Percentiles rank a stretch among this genome's conserved stretches.
phyloP scores from a whole-genome alignment of 2,888 invertebrate species.

The Polydrusus pterygomalis region DNA sequence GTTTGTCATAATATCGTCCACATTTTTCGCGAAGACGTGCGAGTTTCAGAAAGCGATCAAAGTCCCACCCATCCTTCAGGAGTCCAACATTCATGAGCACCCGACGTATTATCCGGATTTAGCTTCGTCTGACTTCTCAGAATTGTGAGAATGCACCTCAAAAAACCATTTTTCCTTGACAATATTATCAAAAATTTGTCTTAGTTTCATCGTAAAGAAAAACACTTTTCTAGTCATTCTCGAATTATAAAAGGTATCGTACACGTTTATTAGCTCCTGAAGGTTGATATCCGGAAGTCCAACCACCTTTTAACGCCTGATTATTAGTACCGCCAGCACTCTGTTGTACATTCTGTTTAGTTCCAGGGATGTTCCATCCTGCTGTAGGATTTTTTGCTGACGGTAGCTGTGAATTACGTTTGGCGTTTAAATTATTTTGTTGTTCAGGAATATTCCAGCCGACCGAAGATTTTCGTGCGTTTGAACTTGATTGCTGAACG shows the following conservation, averaged over 20 bases:
- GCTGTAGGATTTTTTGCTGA: neutral
- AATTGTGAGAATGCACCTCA: no score
- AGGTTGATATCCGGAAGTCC: conserved; percentile 43
- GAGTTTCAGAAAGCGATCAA: no score
- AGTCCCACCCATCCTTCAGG: no score
- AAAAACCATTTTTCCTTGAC: no score
- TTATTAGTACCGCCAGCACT: conserved; percentile 26
- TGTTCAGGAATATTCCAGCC: conserved; percentile 45
- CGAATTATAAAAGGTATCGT: conserved; percentile 12
- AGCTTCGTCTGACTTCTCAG: no score
- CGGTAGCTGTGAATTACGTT: neutral
- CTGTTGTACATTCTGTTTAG: conserved; percentile 24
- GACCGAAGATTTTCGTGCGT: conserved; percentile 22
- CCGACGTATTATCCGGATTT: no score
- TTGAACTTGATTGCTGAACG: conserved; percentile 20
- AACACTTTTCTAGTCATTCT: neutral
- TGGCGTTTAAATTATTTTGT: conserved; percentile 12
- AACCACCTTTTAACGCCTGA: conserved; percentile 1
- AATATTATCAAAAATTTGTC: no score
- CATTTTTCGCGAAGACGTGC: no score
- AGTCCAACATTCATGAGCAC: no score
- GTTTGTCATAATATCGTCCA: no score
- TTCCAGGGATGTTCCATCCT: conserved; percentile 50
- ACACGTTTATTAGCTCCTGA: conserved; percentile 32
- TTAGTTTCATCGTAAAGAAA: neutral